phyloP scores from a whole-genome alignment of 2,888 invertebrate species.

The Standfussiana lucernea region DNA sequence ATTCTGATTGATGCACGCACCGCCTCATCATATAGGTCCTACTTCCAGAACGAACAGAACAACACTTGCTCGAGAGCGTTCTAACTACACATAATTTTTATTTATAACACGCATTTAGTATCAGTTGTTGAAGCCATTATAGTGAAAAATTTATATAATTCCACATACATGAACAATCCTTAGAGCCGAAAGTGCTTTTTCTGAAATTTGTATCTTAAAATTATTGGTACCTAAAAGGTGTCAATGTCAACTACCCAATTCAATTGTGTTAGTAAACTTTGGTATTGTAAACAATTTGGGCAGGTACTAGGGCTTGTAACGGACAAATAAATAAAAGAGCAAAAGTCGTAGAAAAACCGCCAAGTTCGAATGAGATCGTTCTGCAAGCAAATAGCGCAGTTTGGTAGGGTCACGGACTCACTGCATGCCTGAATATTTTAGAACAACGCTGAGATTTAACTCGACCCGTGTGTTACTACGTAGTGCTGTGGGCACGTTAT shows the following conservation, averaged over 20 bases:
- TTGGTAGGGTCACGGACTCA: conserved; percentile 44
- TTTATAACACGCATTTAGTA: not conserved
- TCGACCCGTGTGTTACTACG: conserved; percentile 37
- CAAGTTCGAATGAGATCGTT: conserved; percentile 38
- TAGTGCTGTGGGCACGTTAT: conserved; percentile 18
- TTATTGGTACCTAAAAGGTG: not conserved
- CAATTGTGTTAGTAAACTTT: conserved; percentile 1
- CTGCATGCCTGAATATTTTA: conserved; percentile 63
- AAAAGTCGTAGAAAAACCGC: conserved; percentile 17
- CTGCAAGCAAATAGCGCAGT: conserved; percentile 31
- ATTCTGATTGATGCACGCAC: not conserved
- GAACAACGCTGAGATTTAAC: conserved; percentile 60
- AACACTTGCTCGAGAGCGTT: not conserved
- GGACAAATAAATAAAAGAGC: conserved; percentile 13
- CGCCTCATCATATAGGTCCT: not conserved
- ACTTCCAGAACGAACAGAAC: not conserved
- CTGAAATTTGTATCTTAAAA: not conserved
- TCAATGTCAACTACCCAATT: not conserved
- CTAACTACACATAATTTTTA: not conserved
- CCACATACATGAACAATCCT: not conserved
- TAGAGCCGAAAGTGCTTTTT: not conserved
- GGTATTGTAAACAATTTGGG: conserved; percentile 2
- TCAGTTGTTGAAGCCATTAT: not conserved
- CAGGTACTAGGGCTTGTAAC: not conserved
- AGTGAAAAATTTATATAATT: not conserved